Conservation (phyloP, 1,140 invertebrate species). For the Pygmarrhopalites habei region DNA sequence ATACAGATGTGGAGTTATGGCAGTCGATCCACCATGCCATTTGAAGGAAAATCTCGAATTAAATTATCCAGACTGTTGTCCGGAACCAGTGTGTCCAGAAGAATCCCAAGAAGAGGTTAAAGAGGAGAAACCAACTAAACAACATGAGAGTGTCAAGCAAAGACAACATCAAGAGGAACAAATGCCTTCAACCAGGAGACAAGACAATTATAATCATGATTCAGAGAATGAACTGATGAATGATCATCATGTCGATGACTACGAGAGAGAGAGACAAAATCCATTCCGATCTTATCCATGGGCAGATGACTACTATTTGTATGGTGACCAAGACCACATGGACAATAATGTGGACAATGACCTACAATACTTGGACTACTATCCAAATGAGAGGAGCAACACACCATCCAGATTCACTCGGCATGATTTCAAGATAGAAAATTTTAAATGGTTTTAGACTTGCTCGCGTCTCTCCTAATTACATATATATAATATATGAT, state of each 20-base stretch:
- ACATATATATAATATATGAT: background rate
- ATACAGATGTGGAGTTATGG: slow-evolving; percentile 32
- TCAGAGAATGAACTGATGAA: background rate
- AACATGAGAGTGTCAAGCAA: background rate
- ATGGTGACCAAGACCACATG: background rate
- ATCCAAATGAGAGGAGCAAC: background rate
- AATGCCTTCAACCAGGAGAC: background rate
- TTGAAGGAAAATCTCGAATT: slow-evolving; percentile 19
- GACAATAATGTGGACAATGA: slow-evolving; percentile 10
- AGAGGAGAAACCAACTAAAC: background rate
- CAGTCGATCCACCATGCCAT: slow-evolving; percentile 31
- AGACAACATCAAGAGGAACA: background rate
- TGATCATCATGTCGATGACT: no score
- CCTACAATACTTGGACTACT: slow-evolving; percentile 7
- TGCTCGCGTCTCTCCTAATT: background rate
- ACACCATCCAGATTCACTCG: background rate
- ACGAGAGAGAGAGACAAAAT: no score
- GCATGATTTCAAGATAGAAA: slow-evolving; percentile 7
- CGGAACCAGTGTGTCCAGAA: slow-evolving; percentile 32
- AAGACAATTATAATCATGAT: background rate
- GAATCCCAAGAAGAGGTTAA: slow-evolving; percentile 3
- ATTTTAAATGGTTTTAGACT: background rate
- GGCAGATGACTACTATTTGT: background rate
- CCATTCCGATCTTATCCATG: background rate
- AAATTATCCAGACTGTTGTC: slow-evolving; percentile 35